Base-by-base conservation (phyloP, 2,888 invertebrate species). In the Sthenelais limicola region DNA sequence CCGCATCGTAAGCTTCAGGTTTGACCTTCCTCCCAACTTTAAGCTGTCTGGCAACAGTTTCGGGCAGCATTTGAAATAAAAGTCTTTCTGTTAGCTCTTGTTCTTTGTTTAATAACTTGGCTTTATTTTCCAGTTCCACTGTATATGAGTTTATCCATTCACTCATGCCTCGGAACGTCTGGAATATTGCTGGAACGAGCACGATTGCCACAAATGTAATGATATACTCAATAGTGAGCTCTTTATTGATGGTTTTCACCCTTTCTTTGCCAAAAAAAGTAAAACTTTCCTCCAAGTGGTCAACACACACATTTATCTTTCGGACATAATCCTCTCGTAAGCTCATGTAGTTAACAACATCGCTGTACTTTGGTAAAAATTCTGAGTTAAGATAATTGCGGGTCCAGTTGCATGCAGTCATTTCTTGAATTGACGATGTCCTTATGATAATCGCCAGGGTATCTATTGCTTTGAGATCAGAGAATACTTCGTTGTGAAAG, bases 21-120 rank as follows among this genome's bases (percentile, higher is more conserved):
- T 68, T 26, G 1, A 68, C 43, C 28, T 48, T 38, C 30, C 24
- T 28, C 18, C 68, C 68, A 12, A 38, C 52, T 21, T 24, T 35
- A 3, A 73, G 43, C 54, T 68, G 52, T 18, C 68, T 54, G 3
- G 73, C 73, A 28, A 73, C 52, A 32, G 73, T 43, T 54, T 21
- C 24, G 1, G 73, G 73, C 38, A 73, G 38, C 73, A 73, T 73
- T 48, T 35, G 12, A 48, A 47, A 38, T 2, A 73, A 48, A 3
- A 73, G 56, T 15, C 32, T 21, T 30, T 73, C 73, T n/a, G 73
- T 73, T 15, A 48, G 62, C 32, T 28, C 52, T 38, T 73, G 62
- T 21, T 73, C 73, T 9, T 52, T 62, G 33, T 15, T 28, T 0
- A 73, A 33, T 35, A 43, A 43, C 26, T 33, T 38, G 12, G 56